A percentile compares a stretch with the other conserved stretches of the same genome.
Conservation (phyloP, 1,140 invertebrate species). For the Sarcophaga peregrina region DNA sequence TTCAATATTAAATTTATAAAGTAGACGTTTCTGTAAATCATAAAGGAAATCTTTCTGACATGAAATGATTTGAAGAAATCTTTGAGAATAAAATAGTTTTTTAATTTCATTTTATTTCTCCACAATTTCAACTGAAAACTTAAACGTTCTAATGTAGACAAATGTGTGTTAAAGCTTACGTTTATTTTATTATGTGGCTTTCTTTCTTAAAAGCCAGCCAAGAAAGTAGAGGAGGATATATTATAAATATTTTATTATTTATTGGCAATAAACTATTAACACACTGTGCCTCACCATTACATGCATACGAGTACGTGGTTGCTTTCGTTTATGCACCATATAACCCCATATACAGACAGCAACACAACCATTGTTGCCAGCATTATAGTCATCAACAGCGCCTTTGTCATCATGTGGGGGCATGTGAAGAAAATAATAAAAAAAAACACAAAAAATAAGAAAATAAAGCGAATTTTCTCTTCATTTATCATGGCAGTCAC, state of each 20-base stretch:
- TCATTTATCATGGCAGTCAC: constrained; percentile 32
- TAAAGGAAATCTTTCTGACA: background rate
- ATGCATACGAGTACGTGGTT: constrained; percentile 15
- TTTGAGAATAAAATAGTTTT: background rate
- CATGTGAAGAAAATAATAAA: constrained; percentile 30
- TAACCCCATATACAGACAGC: background rate
- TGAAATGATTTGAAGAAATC: background rate
- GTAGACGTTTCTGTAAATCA: too few species aligned
- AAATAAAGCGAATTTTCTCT: constrained; percentile 13
- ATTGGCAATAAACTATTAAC: constrained; percentile 3
- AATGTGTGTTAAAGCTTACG: background rate
- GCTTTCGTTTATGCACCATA: background rate
- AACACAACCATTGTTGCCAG: background rate
- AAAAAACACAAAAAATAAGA: too few species aligned
- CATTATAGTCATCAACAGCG: background rate
- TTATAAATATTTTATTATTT: background rate
- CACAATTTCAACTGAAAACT: background rate
- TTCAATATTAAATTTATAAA: background rate
- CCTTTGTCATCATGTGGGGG: constrained; percentile 12
- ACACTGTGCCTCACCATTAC: constrained; percentile 10
- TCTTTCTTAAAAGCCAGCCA: too few species aligned
- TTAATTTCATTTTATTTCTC: background rate
- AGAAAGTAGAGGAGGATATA: too few species aligned
- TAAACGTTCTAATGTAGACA: background rate
- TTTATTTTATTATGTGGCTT: too few species aligned